Evolutionary conservation across 1,140 invertebrate species (phyloP).

Genomic region (Philopotamus ludificatus): DNA sequence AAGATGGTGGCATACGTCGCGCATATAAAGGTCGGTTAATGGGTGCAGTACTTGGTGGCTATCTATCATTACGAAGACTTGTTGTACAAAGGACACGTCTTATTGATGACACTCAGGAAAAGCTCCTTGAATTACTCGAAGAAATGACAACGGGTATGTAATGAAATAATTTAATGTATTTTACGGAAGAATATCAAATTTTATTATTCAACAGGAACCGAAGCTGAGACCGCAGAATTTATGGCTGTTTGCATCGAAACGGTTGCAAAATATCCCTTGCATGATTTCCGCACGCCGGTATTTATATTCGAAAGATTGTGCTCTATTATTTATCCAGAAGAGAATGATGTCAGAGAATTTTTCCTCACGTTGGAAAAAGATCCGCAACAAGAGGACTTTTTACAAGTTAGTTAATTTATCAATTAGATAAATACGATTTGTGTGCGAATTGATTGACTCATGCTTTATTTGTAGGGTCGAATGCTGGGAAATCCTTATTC

Average conservation of each 20-base stretch:
- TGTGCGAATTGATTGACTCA: constrained; percentile 18
- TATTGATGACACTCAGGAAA: constrained; percentile 96
- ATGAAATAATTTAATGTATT: not conserved
- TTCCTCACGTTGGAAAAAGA: constrained; percentile 96
- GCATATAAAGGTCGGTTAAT: constrained; percentile 89
- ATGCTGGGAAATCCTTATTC: constrained; percentile 99
- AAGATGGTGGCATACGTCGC: constrained; percentile 78
- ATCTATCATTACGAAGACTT: constrained; percentile 84
- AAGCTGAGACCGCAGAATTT: constrained; percentile 94
- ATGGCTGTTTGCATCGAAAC: constrained; percentile 98
- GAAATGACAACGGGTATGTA: constrained; percentile 86
- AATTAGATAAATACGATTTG: too few relatives aligned
- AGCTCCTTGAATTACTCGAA: constrained; percentile 89
- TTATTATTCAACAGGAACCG: constrained; percentile 69
- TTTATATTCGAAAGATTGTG: constrained; percentile 97
- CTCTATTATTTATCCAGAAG: constrained; percentile 96
- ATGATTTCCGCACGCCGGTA: constrained; percentile 93
- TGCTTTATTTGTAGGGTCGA: constrained; percentile 64
- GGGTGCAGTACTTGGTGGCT: constrained; percentile 88
- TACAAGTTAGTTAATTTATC: constrained; percentile 70
- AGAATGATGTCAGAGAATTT: constrained; percentile 96
- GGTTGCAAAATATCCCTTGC: constrained; percentile 86
- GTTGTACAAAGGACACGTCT: constrained; percentile 93
- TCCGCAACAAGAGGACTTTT: constrained; percentile 97
- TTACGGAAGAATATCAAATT: constrained; percentile 13